A percentile compares a stretch with the other conserved stretches of the same genome.
Evolutionary conservation across 92 coral and sea anemone species (phyloP).

Genomic region (Phenganax subtilis): DNA sequence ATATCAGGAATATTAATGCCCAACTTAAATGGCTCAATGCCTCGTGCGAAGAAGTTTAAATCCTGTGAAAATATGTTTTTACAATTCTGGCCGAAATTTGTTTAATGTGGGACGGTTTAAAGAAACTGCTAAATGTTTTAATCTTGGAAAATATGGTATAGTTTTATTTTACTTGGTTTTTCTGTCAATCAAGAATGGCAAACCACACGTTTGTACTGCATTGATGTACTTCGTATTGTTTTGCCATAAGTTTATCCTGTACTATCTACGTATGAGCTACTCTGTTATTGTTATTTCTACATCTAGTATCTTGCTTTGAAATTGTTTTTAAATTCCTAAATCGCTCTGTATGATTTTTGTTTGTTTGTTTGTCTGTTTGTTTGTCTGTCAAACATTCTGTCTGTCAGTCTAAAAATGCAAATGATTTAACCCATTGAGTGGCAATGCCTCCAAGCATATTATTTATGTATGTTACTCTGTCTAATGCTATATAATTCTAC

Average conservation of each 20-base stretch:
- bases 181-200: background rate
- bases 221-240: background rate
- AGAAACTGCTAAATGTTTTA: background rate
- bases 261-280: too few species aligned
- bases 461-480: background rate
- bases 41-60: background rate
- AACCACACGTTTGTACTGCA: background rate
- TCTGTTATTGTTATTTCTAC: too few species aligned
- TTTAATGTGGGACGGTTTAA: background rate
- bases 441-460: background rate
- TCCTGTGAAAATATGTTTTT: background rate
- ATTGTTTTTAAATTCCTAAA: background rate
- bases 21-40: slow-evolving; percentile 1
- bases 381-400: background rate
- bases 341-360: background rate
- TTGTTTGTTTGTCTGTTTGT: background rate
- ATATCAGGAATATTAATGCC: too few species aligned
- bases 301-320: too few species aligned
- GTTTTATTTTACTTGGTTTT: background rate
- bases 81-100: background rate
- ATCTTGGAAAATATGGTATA: slow-evolving; percentile 13
- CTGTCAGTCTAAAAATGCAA: background rate
- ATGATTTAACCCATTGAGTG: too few species aligned
- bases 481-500: too few species aligned
- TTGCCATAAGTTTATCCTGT: too few species aligned